phyloP scores from a whole-genome alignment of 2,113 vertebrate species.

The Bufo bufo region DNA sequence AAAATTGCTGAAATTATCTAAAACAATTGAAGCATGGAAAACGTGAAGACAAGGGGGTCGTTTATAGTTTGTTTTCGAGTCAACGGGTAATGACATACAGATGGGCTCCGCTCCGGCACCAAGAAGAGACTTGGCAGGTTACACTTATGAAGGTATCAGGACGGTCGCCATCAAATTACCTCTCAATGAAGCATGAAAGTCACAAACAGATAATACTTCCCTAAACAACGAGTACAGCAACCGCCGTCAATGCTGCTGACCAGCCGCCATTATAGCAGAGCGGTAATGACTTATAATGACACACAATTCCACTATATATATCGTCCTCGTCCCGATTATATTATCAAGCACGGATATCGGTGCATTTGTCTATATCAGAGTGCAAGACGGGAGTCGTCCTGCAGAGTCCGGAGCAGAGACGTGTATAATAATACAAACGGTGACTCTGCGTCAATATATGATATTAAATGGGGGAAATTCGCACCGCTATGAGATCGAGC shows the following conservation, averaged over 20 bases:
- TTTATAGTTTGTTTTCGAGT: conserved; percentile 47
- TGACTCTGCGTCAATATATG: too few relatives aligned
- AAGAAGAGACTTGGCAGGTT: conserved; percentile 49
- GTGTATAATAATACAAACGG: too few relatives aligned
- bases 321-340: not conserved
- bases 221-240: conserved; percentile 11
- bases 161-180: conserved; percentile 43
- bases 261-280: not conserved
- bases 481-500: too few relatives aligned
- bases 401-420: too few relatives aligned
- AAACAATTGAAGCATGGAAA: conserved; percentile 37
- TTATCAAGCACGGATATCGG: not conserved
- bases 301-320: not conserved
- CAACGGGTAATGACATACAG: conserved; percentile 55
- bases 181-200: conserved; percentile 55
- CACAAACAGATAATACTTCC: conserved; percentile 45
- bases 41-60: conserved; percentile 7
- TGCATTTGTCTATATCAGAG: not conserved
- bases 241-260: not conserved
- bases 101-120: conserved; percentile 20
- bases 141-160: conserved; percentile 47
- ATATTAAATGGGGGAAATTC: too few relatives aligned
- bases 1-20: not conserved
- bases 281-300: not conserved
- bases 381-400: not conserved